Percentiles rank a stretch among this genome's conserved stretches.
Conservation (phyloP, 2,888 invertebrate genomes). For the Vandiemenella viatica region DNA sequence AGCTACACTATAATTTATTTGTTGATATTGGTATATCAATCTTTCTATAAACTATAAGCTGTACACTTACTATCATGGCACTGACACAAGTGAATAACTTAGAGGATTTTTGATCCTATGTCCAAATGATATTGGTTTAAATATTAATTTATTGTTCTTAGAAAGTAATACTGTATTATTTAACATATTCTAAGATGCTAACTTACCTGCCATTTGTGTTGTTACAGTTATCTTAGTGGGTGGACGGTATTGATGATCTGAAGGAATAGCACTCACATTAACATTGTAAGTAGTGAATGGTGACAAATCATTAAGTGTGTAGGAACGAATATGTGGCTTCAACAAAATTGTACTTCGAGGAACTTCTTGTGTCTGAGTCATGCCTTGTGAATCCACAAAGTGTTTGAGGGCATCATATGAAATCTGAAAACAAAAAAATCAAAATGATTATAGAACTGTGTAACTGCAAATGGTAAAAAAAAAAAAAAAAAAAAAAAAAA, state of each 20-base stretch:
- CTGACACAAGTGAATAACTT: too few species aligned
- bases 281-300: conserved; percentile 91
- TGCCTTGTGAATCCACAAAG: conserved; percentile 85
- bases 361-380: conserved; percentile 74
- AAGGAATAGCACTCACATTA: conserved; percentile 79
- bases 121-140: too few species aligned
- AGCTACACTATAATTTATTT: too few species aligned
- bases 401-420: conserved; percentile 86
- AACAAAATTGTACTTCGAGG: conserved; percentile 56
- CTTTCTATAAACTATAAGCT: too few species aligned
- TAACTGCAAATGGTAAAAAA: background rate
- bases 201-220: conserved; percentile 72
- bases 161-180: too few species aligned
- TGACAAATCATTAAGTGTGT: conserved; percentile 73
- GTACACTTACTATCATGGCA: too few species aligned
- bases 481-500: background rate
- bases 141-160: too few species aligned
- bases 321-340: conserved; percentile 51
- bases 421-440: conserved; percentile 31
- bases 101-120: too few species aligned
- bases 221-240: conserved; percentile 88
- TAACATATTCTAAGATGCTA: background rate
- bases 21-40: too few species aligned
- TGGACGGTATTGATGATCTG: conserved; percentile 66
- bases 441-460: background rate